A percentile compares a stretch with the other conserved stretches of the same genome.
Evolutionary conservation across 2,888 invertebrate species (phyloP).

Genomic region (Eristalis intricaria): DNA sequence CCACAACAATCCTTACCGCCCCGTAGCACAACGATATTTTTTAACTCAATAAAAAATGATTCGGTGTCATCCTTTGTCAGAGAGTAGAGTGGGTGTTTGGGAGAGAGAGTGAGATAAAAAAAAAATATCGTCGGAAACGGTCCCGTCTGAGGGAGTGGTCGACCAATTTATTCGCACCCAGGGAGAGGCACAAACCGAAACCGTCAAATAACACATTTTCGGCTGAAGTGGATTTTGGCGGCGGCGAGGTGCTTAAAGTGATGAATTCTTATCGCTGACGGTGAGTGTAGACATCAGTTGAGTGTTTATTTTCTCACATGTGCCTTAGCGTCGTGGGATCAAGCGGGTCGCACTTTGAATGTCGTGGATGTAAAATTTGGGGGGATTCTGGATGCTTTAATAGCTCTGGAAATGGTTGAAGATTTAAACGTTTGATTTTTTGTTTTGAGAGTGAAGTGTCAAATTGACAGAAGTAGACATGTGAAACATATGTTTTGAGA

Average conservation of each 20-base stretch:
- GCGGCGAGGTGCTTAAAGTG: conserved; percentile 38
- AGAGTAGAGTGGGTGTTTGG: neutral
- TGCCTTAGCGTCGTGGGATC: neutral
- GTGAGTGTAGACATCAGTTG: neutral
- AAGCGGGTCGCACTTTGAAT: neutral
- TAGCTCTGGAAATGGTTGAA: no score
- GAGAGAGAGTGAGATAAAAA: neutral
- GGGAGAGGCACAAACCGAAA: conserved; percentile 21
- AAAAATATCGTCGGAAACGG: neutral
- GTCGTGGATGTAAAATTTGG: neutral
- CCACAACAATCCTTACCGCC: conserved; percentile 8
- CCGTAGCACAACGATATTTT: conserved; percentile 11
- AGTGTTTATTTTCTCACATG: neutral
- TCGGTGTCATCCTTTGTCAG: conserved; percentile 59
- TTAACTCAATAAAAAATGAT: conserved; percentile 62
- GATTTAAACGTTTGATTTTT: no score
- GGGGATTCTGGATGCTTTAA: no score
- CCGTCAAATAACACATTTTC: conserved; percentile 55
- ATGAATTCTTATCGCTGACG: conserved; percentile 33
- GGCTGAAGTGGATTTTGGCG: neutral
- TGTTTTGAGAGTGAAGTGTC: no score
- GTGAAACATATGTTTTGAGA: no score
- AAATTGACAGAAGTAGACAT: no score
- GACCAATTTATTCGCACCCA: conserved; percentile 43
- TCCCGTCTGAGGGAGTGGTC: conserved; percentile 29